Evolutionary conservation across 2,113 vertebrate genomes (phyloP), one percentile per base, ranked within the genome.

Genomic region (Anolis carolinensis): DNA sequence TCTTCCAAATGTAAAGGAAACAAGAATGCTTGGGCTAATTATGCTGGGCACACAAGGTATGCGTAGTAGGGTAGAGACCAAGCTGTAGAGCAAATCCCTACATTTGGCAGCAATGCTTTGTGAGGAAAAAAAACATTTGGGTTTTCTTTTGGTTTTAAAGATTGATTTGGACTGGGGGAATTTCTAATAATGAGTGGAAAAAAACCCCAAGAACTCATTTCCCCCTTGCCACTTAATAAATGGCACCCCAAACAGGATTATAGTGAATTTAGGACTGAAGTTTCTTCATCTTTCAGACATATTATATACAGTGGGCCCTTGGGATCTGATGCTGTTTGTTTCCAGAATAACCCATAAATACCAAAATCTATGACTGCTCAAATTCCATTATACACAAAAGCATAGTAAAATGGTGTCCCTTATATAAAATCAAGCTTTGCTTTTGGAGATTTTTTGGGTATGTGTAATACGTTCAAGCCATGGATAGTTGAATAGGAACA

Each of bases 11-110:
- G 4, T 8, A 65, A 21, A 2, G 39, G 27, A 79, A 83, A 82
- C 10, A 36, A 25, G 3, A 2, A 2, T 55, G 25, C 13, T 25
- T 52, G 23, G 30, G 62, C 8, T 59, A 18, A 16, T 59, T 44
- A 74, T 59, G 71, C 9, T 1, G 82, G 88, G 70, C 18, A 21
- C 81, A 88, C 48, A 18, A 74, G 36, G 82, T 18, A 7, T 0
- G 50, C 50, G 0, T 5, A 50, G 75, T 0, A 62, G 0, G 3
- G 85, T 32, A 79, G 85, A 55, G 13, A 50, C 30, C 0, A 39
- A 87, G 90, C 10, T 32, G 32, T 20, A 30, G 18, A 32, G n/a
- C 7, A 9, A 34, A 39, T 8, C 14, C 16, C 21, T 23, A 2
- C 16, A 59, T 44, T 44, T 44, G 39, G 39, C 39, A 44, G 39